Evolutionary conservation across 2,113 vertebrate species (phyloP).

Genomic region (Gallinago media): DNA sequence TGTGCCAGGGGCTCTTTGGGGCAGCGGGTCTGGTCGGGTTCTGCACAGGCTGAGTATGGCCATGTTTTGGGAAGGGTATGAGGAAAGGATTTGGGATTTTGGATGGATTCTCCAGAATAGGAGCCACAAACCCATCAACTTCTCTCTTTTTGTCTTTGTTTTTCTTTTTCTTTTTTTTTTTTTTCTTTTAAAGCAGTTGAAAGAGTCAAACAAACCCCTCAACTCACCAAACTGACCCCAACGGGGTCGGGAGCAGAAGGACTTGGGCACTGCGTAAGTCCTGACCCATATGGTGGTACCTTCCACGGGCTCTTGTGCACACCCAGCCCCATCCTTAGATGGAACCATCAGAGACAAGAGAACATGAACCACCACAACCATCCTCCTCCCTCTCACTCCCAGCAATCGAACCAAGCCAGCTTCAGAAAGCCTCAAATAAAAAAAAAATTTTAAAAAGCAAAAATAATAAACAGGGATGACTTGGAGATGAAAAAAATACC

Average conservation of each 20-base stretch:
- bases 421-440: neutral
- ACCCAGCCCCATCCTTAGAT: neutral
- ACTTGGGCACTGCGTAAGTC: neutral
- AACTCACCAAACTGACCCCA: neutral
- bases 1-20: accelerated
- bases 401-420: neutral
- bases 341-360: neutral
- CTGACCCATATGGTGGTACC: accelerated
- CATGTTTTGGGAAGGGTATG: neutral
- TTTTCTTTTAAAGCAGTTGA: neutral
- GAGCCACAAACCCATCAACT: too few species aligned
- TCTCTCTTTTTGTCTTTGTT: too few species aligned
- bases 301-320: neutral
- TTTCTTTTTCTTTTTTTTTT: neutral
- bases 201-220: neutral
- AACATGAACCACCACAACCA: neutral
- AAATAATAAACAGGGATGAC: neutral
- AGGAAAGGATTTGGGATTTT: neutral
- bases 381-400: neutral
- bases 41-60: accelerated
- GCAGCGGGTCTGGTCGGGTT: accelerated
- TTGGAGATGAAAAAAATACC: accelerated
- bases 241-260: accelerated
- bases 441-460: too few species aligned
- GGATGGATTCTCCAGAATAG: neutral